Evolutionary conservation across 1,140 invertebrate species (phyloP).

Genomic region (Dendrolimus kikuchii): DNA sequence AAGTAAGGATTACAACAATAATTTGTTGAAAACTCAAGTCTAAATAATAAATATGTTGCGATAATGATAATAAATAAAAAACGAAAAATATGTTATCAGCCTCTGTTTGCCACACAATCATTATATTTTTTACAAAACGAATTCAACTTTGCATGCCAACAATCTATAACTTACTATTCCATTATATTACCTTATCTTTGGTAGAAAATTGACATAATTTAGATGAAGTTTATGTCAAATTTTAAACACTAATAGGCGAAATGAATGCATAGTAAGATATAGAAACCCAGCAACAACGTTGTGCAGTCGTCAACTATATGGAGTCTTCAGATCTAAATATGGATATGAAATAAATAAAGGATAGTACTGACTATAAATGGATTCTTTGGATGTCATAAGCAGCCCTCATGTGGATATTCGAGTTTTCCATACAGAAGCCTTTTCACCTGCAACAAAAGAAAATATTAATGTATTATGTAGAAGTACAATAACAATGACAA

Average conservation of each 20-base stretch:
- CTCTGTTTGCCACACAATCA: constrained; percentile 10
- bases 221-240: too few relatives aligned
- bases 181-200: too few relatives aligned
- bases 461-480: constrained; percentile 5
- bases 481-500: too few relatives aligned
- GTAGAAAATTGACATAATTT: too few relatives aligned
- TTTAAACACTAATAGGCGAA: too few relatives aligned
- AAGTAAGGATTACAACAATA: too few relatives aligned
- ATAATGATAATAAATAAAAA: constrained; percentile 4
- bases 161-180: too few relatives aligned
- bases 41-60: too few relatives aligned
- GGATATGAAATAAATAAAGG: constrained; percentile 40
- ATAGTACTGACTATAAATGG: constrained; percentile 14
- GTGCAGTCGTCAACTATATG: constrained; percentile 34
- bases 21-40: too few relatives aligned
- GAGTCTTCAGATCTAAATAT: constrained; percentile 50
- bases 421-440: constrained; percentile 62
- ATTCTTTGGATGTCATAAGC: constrained; percentile 16
- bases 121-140: not conserved
- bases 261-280: too few relatives aligned
- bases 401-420: constrained; percentile 65
- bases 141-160: not conserved
- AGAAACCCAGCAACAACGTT: too few relatives aligned
- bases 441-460: constrained; percentile 47
- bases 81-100: constrained; percentile 14